Evolutionary conservation across 1,140 invertebrate genomes (phyloP).

Genomic region (Diabrotica virgifera): DNA sequence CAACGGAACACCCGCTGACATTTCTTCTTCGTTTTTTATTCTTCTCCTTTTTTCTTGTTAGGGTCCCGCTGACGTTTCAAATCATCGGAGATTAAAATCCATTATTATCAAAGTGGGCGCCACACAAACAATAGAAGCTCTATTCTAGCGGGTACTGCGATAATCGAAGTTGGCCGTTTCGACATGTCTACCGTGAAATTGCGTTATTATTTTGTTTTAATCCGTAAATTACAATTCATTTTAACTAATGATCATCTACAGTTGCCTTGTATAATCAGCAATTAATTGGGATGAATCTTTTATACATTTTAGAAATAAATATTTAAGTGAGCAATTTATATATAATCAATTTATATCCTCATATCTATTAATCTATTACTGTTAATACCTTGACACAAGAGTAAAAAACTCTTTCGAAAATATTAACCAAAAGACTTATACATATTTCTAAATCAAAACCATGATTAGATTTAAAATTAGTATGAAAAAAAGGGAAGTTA

Average conservation of each 20-base stretch:
- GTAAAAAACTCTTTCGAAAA: no score
- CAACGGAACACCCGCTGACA: constrained; percentile 1
- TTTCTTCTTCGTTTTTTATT: not conserved
- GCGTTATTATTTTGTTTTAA: constrained; percentile 3
- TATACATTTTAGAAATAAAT: no score
- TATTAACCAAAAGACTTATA: no score
- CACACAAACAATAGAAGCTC: not conserved
- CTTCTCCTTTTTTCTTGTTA: not conserved
- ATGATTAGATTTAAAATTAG: no score
- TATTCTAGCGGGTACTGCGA: constrained; percentile 1
- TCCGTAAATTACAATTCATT: constrained; percentile 1
- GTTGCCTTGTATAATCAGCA: no score
- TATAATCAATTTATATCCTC: no score
- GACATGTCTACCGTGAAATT: constrained; percentile 2
- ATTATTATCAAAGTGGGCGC: not conserved
- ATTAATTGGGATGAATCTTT: no score
- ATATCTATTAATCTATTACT: no score
- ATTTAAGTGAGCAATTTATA: no score
- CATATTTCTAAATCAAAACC: no score
- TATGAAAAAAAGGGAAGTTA: no score
- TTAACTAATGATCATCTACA: not conserved
- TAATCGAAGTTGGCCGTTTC: not conserved
- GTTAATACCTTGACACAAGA: no score
- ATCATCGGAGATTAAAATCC: not conserved
- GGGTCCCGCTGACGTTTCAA: not conserved